phyloP scores from a whole-genome alignment of 2,113 vertebrate genomes.

The Ciconia boyciana region DNA sequence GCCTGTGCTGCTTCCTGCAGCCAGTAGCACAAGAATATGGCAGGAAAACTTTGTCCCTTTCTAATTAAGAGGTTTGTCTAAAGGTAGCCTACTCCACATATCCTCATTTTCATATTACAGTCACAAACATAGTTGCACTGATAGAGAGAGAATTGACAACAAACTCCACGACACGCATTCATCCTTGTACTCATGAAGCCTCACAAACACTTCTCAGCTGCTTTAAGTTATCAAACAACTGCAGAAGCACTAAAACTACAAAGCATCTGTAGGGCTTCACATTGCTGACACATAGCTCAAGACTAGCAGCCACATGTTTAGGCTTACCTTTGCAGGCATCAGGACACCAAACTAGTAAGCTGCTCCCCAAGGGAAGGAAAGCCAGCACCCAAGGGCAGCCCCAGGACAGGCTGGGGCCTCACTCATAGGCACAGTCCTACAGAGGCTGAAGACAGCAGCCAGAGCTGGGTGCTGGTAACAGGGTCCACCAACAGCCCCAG shows the following conservation, averaged over 20 bases:
- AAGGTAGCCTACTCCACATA: neutral
- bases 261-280: neutral
- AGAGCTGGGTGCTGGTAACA: neutral
- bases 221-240: neutral
- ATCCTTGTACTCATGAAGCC: neutral
- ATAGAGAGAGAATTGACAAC: neutral
- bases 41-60: neutral
- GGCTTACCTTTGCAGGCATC: neutral
- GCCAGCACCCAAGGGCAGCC: neutral
- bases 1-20: neutral
- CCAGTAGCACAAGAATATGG: accelerated
- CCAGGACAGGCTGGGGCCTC: neutral
- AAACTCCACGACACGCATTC: too few species aligned
- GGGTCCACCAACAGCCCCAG: neutral
- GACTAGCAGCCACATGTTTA: accelerated
- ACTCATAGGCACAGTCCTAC: accelerated
- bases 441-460: too few species aligned
- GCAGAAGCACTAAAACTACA: neutral
- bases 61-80: neutral
- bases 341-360: neutral
- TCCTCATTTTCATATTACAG: neutral
- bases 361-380: neutral
- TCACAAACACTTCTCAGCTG: neutral
- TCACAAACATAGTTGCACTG: neutral
- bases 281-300: neutral